Evolutionary conservation across 2,888 invertebrate species (phyloP).

Genomic region (Drosophila flavopinicola): DNA sequence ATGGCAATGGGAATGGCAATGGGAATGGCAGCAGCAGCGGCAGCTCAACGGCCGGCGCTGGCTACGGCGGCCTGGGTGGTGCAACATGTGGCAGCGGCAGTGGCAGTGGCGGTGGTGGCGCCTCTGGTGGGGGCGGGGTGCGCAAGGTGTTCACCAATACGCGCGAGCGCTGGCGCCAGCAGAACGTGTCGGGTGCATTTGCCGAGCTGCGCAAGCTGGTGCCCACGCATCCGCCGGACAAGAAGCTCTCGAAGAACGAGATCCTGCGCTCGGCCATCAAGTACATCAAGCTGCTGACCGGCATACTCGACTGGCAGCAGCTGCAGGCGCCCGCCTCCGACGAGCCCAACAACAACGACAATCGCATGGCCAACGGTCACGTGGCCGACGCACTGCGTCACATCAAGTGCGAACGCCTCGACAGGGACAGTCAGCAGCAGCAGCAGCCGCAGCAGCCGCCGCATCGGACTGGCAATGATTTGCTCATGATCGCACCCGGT

Average conservation of each 20-base stretch:
- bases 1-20: no score
- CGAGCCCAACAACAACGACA: conserved; percentile 83
- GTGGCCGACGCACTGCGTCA: conserved; percentile 46
- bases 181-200: conserved; percentile 98
- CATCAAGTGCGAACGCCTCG: conserved; percentile 73
- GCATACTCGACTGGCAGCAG: conserved; percentile 96
- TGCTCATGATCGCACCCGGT: conserved; percentile 81
- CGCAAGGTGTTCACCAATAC: conserved; percentile 96
- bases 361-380: conserved; percentile 75
- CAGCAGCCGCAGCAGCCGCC: no score
- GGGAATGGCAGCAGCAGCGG: conserved; percentile 12
- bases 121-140: conserved; percentile 82
- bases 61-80: no score
- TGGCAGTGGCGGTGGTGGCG: conserved; percentile 10
- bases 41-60: conserved; percentile 14
- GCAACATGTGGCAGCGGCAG: conserved; percentile 36
- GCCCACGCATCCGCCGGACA: conserved; percentile 98
- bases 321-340: conserved; percentile 85
- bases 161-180: conserved; percentile 97
- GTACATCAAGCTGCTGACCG: conserved; percentile 94
- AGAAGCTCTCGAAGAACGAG: conserved; percentile 98
- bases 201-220: conserved; percentile 95
- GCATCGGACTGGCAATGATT: conserved; percentile 74
- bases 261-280: conserved; percentile 96
- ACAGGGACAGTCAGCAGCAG: conserved; percentile 30